Percentiles rank a stretch among this genome's conserved stretches.
Conservation (phyloP, 1,140 invertebrate species). For the Eueides isabella region DNA sequence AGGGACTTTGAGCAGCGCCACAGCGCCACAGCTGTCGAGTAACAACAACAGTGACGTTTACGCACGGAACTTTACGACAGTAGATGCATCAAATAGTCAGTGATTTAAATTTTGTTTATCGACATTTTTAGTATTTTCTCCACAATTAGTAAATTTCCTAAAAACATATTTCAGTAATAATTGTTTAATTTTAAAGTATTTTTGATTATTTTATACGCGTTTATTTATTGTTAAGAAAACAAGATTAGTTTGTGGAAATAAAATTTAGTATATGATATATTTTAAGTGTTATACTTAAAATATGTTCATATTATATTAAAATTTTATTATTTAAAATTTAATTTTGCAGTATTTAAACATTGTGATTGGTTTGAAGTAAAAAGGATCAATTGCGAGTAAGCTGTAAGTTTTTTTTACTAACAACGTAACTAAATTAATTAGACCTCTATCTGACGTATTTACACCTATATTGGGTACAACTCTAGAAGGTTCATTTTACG, state of each 20-base stretch:
- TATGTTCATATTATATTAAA: too few relatives aligned
- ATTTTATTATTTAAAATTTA: too few relatives aligned
- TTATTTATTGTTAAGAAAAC: too few relatives aligned
- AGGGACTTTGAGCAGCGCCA: slow-evolving; percentile 67
- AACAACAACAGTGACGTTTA: slow-evolving; percentile 77
- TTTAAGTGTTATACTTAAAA: too few relatives aligned
- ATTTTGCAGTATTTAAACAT: not conserved
- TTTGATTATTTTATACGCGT: too few relatives aligned
- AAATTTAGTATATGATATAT: too few relatives aligned
- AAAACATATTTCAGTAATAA: too few relatives aligned
- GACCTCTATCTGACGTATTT: slow-evolving; percentile 29
- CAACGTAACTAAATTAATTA: slow-evolving; percentile 22
- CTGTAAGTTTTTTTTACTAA: not conserved
- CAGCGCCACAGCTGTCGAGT: slow-evolving; percentile 75
- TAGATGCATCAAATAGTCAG: slow-evolving; percentile 72
- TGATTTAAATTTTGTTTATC: slow-evolving; percentile 43
- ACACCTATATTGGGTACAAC: slow-evolving; percentile 37
- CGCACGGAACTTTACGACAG: slow-evolving; percentile 78
- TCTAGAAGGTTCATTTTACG: slow-evolving; percentile 69
- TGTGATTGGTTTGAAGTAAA: not conserved
- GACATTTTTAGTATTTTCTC: slow-evolving; percentile 2
- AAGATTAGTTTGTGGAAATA: too few relatives aligned
- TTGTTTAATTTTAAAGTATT: not conserved
- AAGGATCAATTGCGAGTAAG: not conserved
- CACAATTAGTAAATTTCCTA: not conserved